phyloP scores from a whole-genome alignment of 2,888 invertebrate species.

The Drosophila suboccidentalis region DNA sequence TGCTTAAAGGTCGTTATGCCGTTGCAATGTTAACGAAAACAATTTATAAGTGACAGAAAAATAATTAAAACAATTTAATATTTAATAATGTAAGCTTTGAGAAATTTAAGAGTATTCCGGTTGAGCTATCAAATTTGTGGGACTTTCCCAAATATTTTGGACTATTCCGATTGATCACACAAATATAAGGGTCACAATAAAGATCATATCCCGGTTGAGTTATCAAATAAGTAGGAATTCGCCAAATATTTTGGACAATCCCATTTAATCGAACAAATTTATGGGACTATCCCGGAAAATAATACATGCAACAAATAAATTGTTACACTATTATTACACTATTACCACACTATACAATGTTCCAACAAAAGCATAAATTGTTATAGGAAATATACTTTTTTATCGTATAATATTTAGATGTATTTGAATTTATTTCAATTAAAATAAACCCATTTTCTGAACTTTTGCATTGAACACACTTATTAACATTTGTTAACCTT shows the following conservation, averaged over 20 bases:
- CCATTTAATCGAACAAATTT: background rate
- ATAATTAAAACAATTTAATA: background rate
- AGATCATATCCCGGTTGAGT: too few species aligned
- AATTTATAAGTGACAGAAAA: background rate
- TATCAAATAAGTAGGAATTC: background rate
- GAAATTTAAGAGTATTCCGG: background rate
- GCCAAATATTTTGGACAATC: background rate
- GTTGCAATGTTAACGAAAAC: background rate
- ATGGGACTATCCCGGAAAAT: background rate
- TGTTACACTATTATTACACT: background rate
- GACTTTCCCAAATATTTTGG: too few species aligned
- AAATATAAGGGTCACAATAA: too few species aligned
- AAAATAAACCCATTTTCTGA: background rate
- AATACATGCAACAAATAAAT: background rate
- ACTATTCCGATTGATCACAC: too few species aligned
- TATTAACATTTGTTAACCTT: background rate
- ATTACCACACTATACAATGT: too few species aligned
- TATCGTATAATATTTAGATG: background rate
- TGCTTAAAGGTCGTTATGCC: background rate
- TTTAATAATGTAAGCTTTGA: background rate
- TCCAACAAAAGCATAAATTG: background rate
- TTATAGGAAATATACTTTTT: background rate
- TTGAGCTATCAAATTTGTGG: background rate
- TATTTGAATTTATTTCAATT: background rate
- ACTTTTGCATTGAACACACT: background rate